These are phyloP conservation scores for Liopterus haemorrhoidalis DNA, from an alignment of 2,888 invertebrate species.

Conservation along the genomic window DNA sequence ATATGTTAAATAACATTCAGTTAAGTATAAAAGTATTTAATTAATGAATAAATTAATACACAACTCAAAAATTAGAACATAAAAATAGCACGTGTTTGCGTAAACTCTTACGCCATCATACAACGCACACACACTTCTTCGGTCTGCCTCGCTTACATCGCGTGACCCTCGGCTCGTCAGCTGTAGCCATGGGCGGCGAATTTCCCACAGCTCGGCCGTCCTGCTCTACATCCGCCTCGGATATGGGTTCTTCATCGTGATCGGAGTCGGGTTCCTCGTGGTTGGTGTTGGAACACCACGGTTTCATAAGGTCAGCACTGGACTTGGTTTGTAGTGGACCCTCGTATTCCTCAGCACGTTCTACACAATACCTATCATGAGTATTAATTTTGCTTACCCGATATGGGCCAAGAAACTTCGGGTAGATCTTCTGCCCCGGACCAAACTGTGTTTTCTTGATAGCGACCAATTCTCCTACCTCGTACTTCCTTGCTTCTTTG, in stretches of 20 bases:
- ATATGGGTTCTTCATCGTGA: not conserved
- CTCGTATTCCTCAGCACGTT: slow-evolving; percentile 34
- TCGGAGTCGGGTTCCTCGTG: not conserved
- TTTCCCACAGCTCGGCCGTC: slow-evolving; percentile 10
- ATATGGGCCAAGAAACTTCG: slow-evolving; percentile 41
- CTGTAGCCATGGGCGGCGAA: not conserved
- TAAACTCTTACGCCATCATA: no score
- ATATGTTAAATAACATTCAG: no score
- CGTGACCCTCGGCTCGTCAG: not conserved
- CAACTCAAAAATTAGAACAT: no score
- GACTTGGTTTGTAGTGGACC: slow-evolving; percentile 33
- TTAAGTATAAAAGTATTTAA: no score
- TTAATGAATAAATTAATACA: no score
- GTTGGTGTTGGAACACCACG: slow-evolving; percentile 17
- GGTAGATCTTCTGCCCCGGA: slow-evolving; percentile 37
- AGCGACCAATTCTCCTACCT: slow-evolving; percentile 34
- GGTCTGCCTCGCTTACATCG: not conserved
- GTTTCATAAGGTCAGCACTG: slow-evolving; percentile 35
- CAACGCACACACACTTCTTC: no score
- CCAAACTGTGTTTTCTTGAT: slow-evolving; percentile 40
- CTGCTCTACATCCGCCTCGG: slow-evolving; percentile 3
- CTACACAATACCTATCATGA: slow-evolving; percentile 38
- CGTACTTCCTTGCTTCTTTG: slow-evolving; percentile 29
- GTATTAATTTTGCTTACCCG: slow-evolving; percentile 31
- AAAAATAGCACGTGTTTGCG: no score